Evolutionary conservation across 2,113 vertebrate species (phyloP).

Genomic region (Neolamprologus devosi): DNA sequence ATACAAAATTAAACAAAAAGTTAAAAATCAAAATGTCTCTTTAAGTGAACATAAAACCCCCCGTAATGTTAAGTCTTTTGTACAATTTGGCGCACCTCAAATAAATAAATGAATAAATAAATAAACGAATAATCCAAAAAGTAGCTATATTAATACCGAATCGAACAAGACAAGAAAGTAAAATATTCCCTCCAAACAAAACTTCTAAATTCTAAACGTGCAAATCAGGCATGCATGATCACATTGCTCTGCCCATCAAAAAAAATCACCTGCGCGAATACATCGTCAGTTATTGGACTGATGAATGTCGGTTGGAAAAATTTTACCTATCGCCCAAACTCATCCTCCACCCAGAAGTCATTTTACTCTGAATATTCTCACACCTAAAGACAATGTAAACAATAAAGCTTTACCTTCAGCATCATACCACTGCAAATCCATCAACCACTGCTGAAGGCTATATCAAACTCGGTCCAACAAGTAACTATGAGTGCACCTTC

Average conservation of each 20-base stretch:
- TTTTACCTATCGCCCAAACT: not conserved
- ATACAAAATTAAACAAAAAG: not conserved
- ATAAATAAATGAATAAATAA: not conserved
- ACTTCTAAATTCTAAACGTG: not conserved
- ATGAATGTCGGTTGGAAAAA: not conserved
- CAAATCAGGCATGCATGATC: not conserved
- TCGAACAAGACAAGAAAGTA: not conserved
- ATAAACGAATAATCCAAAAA: not conserved
- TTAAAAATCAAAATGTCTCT: not conserved
- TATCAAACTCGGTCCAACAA: not conserved
- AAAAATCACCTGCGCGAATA: not conserved
- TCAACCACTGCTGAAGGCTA: not conserved
- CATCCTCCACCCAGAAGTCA: not conserved
- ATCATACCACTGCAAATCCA: not conserved
- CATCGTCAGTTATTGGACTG: not conserved
- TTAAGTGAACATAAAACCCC: not conserved
- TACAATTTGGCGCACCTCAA: fast-evolving
- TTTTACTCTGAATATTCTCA: not conserved
- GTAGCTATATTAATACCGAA: not conserved
- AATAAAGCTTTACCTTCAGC: not conserved
- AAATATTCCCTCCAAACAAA: not conserved
- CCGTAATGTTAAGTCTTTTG: not conserved
- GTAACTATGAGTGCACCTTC: fast-evolving
- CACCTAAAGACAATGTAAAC: not conserved
- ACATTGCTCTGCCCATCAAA: not conserved